Percentiles rank a stretch among this genome's conserved stretches.
Conservation (phyloP, 2,113 vertebrate species). For the Isurus oxyrinchus region DNA sequence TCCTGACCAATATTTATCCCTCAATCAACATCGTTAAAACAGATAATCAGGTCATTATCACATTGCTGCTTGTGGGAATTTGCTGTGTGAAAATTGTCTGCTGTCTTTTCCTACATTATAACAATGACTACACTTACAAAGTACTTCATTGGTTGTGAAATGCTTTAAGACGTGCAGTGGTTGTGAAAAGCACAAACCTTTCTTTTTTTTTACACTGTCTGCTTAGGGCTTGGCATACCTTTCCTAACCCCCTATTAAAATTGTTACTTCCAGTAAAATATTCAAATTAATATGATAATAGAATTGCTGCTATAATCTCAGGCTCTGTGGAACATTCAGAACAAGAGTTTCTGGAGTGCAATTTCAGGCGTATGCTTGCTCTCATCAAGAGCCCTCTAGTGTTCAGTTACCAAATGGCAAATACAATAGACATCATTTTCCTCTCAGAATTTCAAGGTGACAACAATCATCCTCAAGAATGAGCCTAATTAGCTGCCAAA, state of each 20-base stretch:
- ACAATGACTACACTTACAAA: not conserved
- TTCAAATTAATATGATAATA: not conserved
- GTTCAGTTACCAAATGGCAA: not conserved
- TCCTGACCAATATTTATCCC: too few relatives aligned
- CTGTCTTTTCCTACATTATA: not conserved
- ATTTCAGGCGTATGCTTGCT: too few relatives aligned
- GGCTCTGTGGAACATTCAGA: not conserved
- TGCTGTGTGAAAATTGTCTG: not conserved
- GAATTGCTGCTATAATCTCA: not conserved
- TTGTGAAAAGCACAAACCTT: too few relatives aligned
- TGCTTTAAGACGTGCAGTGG: not conserved
- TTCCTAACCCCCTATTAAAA: not conserved
- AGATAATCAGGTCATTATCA: too few relatives aligned
- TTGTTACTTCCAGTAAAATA: not conserved
- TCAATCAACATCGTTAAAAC: too few relatives aligned
- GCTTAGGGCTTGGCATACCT: not conserved
- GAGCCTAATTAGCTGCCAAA: not conserved
- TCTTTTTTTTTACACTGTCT: not conserved
- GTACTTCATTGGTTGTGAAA: not conserved
- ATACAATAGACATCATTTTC: not conserved
- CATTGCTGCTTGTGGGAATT: not conserved
- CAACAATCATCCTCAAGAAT: not conserved
- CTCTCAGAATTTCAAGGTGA: not conserved
- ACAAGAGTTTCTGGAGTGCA: not conserved
- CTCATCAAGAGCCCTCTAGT: conserved; percentile 13